Evolutionary conservation across 35 echinoderm and acorn worm genomes (phyloP), one percentile per base, ranked within the genome.

Genomic region (Hemicentrotus pulcherrimus): DNA sequence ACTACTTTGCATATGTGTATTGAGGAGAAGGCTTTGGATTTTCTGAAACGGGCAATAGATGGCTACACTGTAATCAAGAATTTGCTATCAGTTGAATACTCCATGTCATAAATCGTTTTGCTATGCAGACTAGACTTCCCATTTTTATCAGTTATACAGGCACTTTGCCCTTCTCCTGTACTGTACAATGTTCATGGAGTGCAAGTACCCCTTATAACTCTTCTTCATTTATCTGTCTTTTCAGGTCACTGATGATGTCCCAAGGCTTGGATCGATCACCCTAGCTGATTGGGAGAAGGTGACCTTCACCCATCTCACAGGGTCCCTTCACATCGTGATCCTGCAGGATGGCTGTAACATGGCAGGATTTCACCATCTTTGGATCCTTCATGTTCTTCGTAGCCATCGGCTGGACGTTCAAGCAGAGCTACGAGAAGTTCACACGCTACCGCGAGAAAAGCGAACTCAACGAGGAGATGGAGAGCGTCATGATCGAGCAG

Each of bases 331-430:
- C 65, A 78, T 9, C 10, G 88, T 50, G 5, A 31, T 24, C 16
- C 31, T n/a, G n/a, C n/a, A 96, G 55, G 32, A 96, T 96, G 96
- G 94, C 94, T 32, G 96, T 86, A 31, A 96, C 94, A 47, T 98
- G 97, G 97, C 94, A 96, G 31, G 97, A 98, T 89, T 97, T 98
- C 95, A 92, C 95, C 18, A 86, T 97, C 47, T 86, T 98, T 12
- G 97, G 97, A 48, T 86, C 94, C 46, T 98, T 98, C 58, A 94
- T 98, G 45, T 98, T 98, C 50, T 50, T 97, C 59, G 47, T 98
- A 33, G 96, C 94, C 50, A 86, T 98, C 41, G 96, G 96, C 10
- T 98, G 97, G 97, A 97, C 96, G 22, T 98, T 98, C 86, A 86
- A 96, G 58, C 65, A 86, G 47, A 94, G 96, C 46, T 98, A 97